Evolutionary conservation across 2,888 invertebrate genomes (phyloP).

Genomic region (Drosophila hamatofila): DNA sequence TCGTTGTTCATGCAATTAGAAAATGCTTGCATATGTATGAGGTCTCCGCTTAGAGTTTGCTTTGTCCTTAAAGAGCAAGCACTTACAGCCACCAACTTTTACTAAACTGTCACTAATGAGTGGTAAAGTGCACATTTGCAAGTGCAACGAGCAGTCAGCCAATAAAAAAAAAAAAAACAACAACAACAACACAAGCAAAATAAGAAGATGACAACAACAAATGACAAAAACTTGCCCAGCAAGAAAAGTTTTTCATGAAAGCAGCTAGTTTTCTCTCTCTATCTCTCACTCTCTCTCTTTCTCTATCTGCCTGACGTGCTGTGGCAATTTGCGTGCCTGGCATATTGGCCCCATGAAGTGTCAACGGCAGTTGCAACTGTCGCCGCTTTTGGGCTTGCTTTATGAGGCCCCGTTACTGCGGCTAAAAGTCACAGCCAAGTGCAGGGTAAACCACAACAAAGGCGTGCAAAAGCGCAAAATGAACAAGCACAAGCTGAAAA

Average conservation of each 20-base stretch:
- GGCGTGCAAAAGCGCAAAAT: conserved; percentile 71
- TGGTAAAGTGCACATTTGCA: conserved; percentile 72
- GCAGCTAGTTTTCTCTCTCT: conserved; percentile 17
- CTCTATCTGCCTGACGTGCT: conserved; percentile 1
- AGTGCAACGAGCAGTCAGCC: conserved; percentile 52
- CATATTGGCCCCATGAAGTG: conserved; percentile 74
- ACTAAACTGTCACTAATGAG: conserved; percentile 72
- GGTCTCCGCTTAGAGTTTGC: neutral
- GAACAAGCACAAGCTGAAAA: conserved; percentile 46
- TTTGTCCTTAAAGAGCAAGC: conserved; percentile 14
- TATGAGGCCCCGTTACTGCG: conserved; percentile 63
- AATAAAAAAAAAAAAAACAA: conserved; percentile 16
- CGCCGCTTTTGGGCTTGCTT: conserved; percentile 66
- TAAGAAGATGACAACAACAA: conserved; percentile 39
- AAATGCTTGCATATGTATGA: conserved; percentile 28
- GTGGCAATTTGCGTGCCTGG: conserved; percentile 57
- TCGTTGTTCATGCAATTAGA: conserved; percentile 39
- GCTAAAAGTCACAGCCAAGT: conserved; percentile 67
- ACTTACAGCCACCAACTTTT: conserved; percentile 38
- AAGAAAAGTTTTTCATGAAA: conserved; percentile 64
- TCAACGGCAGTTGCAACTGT: conserved; percentile 75
- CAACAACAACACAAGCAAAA: conserved; percentile 24
- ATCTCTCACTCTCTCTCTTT: neutral
- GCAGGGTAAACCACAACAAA: conserved; percentile 73
- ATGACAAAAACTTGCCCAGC: conserved; percentile 38